phyloP scores from a whole-genome alignment of 2,113 vertebrate genomes.

The Cynoglossus semilaevis region DNA sequence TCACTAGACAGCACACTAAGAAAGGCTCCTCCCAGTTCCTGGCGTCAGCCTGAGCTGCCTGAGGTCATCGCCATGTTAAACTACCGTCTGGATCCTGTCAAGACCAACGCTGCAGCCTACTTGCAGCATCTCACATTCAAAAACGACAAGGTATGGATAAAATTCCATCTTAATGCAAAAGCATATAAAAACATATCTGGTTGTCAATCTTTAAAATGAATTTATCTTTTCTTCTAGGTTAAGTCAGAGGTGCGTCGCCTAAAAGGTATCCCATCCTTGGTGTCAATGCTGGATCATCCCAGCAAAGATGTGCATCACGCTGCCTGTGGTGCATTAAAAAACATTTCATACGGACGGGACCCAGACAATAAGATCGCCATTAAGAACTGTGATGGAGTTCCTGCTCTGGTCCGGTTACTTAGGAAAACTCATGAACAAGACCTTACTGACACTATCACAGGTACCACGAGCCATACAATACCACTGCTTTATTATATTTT shows the following conservation, averaged over 20 bases:
- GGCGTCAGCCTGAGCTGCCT: constrained; percentile 92
- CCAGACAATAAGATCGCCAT: constrained; percentile 96
- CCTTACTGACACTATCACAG: constrained; percentile 95
- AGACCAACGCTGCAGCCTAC: constrained; percentile 92
- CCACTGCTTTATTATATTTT: not conserved
- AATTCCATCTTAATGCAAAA: not conserved
- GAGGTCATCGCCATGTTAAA: constrained; percentile 97
- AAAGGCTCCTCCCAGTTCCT: constrained; percentile 79
- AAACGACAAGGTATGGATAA: constrained; percentile 83
- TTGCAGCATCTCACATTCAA: constrained; percentile 96
- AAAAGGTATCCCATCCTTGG: constrained; percentile 92
- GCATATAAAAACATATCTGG: not conserved
- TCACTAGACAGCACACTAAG: constrained; percentile 92
- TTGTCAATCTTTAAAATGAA: not conserved
- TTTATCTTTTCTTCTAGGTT: constrained; percentile 64
- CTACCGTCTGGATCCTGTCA: constrained; percentile 91
- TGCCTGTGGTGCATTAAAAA: constrained; percentile 93
- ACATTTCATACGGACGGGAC: constrained; percentile 93
- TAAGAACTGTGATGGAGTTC: constrained; percentile 95
- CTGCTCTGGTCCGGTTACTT: constrained; percentile 85
- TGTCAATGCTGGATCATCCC: constrained; percentile 91
- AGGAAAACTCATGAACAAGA: constrained; percentile 90
- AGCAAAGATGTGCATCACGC: constrained; percentile 93
- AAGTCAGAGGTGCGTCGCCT: constrained; percentile 94
- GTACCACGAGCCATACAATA: constrained; percentile 59